A percentile compares a stretch with the other conserved stretches of the same genome.
Conservation (phyloP, 2,113 vertebrate species). For the Chaenocephalus aceratus region DNA sequence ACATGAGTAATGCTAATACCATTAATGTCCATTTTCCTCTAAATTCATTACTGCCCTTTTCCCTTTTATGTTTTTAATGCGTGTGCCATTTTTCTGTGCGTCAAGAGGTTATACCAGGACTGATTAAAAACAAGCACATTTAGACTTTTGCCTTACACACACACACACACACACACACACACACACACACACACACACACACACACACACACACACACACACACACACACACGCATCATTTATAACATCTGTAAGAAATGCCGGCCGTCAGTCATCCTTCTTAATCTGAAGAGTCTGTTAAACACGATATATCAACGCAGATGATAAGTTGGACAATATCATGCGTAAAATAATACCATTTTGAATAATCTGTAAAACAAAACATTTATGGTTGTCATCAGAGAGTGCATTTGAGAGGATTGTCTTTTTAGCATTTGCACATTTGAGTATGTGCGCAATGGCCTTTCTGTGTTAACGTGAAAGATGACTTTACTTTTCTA, state of each 20-base stretch:
- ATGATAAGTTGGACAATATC: constrained; percentile 7
- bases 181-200: constrained; percentile 17
- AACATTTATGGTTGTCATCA: background rate
- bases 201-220: constrained; percentile 26
- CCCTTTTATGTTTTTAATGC: constrained; percentile 99
- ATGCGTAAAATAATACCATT: constrained; percentile 18
- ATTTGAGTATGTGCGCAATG: background rate
- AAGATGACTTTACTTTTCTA: background rate
- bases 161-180: constrained; percentile 17
- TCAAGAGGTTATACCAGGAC: constrained; percentile 94
- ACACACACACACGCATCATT: constrained; percentile 36
- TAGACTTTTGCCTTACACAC: constrained; percentile 64
- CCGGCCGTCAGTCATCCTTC: constrained; percentile 34
- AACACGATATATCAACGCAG: constrained; percentile 20
- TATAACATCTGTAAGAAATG: constrained; percentile 54
- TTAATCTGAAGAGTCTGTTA: constrained; percentile 30
- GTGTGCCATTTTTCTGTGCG: constrained; percentile 93
- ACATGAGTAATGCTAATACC: constrained; percentile 99
- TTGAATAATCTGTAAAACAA: constrained; percentile 13
- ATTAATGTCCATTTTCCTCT: constrained; percentile 99
- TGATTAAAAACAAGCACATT: constrained; percentile 87
- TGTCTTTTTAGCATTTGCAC: background rate
- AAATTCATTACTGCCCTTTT: constrained; percentile 99
- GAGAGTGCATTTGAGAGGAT: background rate
- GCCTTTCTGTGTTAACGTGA: background rate